Evolutionary conservation across 2,888 invertebrate species (phyloP), one percentile per base, ranked within the genome.

Genomic region (Andrena bucephala): DNA sequence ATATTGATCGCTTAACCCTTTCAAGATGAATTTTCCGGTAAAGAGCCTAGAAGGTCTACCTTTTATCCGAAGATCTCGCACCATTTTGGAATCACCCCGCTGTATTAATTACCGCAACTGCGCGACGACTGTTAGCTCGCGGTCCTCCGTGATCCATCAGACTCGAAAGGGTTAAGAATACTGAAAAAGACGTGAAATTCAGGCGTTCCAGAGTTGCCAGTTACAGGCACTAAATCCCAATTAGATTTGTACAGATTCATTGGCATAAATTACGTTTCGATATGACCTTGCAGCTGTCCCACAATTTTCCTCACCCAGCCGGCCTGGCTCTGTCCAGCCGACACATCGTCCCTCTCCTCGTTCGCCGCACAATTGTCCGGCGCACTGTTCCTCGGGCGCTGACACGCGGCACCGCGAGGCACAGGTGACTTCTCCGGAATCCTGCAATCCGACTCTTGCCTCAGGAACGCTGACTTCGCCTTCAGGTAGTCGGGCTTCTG

Each of bases 231-330:
- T 33, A 24, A 33, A 57, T 48, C 29, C 63, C 36, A 29, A 52
- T 20, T 33, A 52, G n/a, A 67, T 83, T 84, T 84, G 84, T 84
- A 84, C 84, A 71, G 31, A 65, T 71, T 83, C 83, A 83, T 83
- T 83, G 83, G 83, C 59, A 83, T 84, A 78, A 84, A 88, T 92
- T 89, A 93, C 67, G 91, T 90, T 67, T 93, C 93, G 20, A 91
- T 77, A 27, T 93, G 92, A 66, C 90, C 92, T 68, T 94, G 94
- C 60, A 94, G 79, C 77, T 94, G 94, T 29, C 93, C 93, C 8
- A 94, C 94, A 82, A 94, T 94, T 85, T 92, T 94, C 29, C 91
- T 89, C 0, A 94, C 94, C 94, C 94, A 94, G 5, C 94, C 94
- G 0, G 92, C 92, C 70, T 93, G 93, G 85, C 94, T 94, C 70